These are phyloP conservation scores for Diarsia mendica DNA, from an alignment of 2,888 invertebrate genomes.

Conservation along the genomic window DNA sequence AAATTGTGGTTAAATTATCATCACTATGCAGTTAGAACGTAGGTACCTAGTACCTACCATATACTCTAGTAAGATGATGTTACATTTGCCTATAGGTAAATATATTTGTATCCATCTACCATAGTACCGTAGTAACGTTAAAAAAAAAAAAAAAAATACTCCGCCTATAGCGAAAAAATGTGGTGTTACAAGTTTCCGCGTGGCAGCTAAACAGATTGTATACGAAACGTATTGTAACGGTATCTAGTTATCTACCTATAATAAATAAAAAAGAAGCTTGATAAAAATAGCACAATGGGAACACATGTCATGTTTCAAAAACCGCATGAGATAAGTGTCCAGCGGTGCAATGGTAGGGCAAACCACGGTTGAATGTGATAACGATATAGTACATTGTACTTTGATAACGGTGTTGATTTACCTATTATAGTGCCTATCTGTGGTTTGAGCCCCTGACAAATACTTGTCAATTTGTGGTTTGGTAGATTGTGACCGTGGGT, in stretches of 20 bases:
- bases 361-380: conserved; percentile 72
- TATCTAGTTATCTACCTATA: conserved; percentile 62
- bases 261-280: conserved; percentile 59
- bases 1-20: not conserved
- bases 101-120: conserved; percentile 9
- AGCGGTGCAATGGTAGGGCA: conserved; percentile 53
- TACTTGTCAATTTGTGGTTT: conserved; percentile 51
- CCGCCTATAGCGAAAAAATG: conserved; percentile 41
- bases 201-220: conserved; percentile 41
- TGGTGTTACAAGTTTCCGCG: conserved; percentile 57
- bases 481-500: conserved; percentile 20
- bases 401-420: conserved; percentile 49
- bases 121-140: too few relatives aligned
- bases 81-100: conserved; percentile 5
- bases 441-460: conserved; percentile 26
- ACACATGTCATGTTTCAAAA: conserved; percentile 69
- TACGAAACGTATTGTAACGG: conserved; percentile 54
- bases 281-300: conserved; percentile 74
- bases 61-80: not conserved
- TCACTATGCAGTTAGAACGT: not conserved
- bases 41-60: too few relatives aligned
- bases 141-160: too few relatives aligned
- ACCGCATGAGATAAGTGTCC: conserved; percentile 69
- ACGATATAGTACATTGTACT: conserved; percentile 56
- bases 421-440: conserved; percentile 52